phyloP scores from a whole-genome alignment of 2,888 invertebrate genomes.

The Nipponacmea schrenckii region DNA sequence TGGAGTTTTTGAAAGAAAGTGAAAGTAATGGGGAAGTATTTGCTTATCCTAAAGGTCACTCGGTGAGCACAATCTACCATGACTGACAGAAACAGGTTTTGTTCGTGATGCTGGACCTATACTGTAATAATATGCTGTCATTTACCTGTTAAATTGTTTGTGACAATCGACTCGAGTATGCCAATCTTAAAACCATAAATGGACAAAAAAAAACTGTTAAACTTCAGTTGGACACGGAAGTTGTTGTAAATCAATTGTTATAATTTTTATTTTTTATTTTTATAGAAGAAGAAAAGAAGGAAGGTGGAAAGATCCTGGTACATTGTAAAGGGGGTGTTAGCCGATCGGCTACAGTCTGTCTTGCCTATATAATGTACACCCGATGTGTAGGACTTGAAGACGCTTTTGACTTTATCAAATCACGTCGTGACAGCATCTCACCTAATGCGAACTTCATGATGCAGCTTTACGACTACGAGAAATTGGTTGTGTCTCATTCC shows the following conservation, averaged over 20 bases:
- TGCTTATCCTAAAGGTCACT: neutral
- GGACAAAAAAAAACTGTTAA: too few species aligned
- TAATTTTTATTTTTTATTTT: slow-evolving; percentile 1
- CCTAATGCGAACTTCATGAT: slow-evolving; percentile 69
- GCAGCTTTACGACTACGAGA: slow-evolving; percentile 64
- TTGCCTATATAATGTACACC: slow-evolving; percentile 61
- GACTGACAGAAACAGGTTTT: neutral
- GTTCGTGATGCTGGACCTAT: neutral
- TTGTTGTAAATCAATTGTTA: too few species aligned
- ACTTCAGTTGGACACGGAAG: too few species aligned
- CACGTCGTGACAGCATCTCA: slow-evolving; percentile 64
- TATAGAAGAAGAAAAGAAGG: slow-evolving; percentile 50
- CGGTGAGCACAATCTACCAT: neutral
- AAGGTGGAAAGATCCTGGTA: slow-evolving; percentile 56
- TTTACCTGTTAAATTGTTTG: too few species aligned
- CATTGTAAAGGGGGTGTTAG: slow-evolving; percentile 64
- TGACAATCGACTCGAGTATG: too few species aligned
- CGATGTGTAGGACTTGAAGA: slow-evolving; percentile 60
- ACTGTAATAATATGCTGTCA: too few species aligned
- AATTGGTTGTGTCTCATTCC: slow-evolving; percentile 10
- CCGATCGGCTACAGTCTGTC: slow-evolving; percentile 63
- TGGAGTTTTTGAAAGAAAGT: neutral
- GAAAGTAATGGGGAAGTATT: neutral
- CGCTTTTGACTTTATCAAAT: slow-evolving; percentile 66
- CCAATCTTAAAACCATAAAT: too few species aligned